Base-by-base conservation (phyloP, 2,888 invertebrate species). In the Brachycybe producta region DNA sequence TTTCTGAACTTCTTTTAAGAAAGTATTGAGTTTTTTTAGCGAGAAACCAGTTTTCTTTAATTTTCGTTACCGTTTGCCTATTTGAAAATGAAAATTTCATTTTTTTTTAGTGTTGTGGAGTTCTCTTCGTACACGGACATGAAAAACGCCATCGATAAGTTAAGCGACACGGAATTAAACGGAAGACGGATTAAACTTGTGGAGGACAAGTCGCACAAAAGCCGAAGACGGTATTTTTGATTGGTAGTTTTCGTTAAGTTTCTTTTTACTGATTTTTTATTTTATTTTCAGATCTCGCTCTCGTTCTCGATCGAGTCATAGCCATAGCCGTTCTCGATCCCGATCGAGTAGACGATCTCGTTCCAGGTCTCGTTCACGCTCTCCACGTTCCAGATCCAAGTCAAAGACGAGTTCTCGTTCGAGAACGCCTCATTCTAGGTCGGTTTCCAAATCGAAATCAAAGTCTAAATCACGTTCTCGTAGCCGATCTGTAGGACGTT, bases 91-190 rank as follows among this genome's bases (percentile, higher is more conserved):
- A n/a, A n/a, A n/a, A n/a, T n/a, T n/a, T n/a, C n/a, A n/a, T n/a
- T n/a, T n/a, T n/a, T n/a, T 63, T 65, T 0, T 70, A 95, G 95
- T 43, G 87, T 97, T 61, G 95, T 98, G 7, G 97, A 98, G 67
- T 98, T 98, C 70, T 87, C 92, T 19, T 83, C 87, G 0, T 82
- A 84, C 65, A 82, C 86, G 3, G 98, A 97, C 69, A 81, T 98
- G 84, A 88, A 90, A 68, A 90, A 86, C 54, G 97, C 97, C 1
- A 78, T 98, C 60, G 94, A 95, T 63, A 95, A 95, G 67, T 72
- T 95, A 60, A 94, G 98, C 67, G 90, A 88, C 61, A 90, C 92
- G 0, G 97, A 98, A 65, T 72, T 98, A 60, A 95, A 92, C 70
- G 98, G 98, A 0, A 80, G 97, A 23, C 80, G 87, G 53, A 84